phyloP scores from a whole-genome alignment of 2,797 vertebrate species.

The Hirundo rustica region DNA sequence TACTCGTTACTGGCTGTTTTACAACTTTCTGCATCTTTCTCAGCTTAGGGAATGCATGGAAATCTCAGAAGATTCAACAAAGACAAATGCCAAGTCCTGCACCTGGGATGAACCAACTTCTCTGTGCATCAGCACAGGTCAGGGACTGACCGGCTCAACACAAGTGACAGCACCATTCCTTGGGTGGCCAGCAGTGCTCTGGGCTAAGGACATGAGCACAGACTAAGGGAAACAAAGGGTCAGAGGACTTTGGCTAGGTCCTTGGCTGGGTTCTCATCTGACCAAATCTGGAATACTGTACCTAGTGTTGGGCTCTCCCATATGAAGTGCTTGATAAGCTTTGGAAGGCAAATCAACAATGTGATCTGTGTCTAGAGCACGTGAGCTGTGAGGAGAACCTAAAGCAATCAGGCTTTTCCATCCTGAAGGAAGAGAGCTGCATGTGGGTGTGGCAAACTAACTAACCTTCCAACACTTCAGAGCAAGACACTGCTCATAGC shows the following conservation, averaged over 20 bases:
- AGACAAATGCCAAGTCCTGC: neutral
- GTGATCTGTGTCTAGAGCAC: neutral
- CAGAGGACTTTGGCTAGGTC: neutral
- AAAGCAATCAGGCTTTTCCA: neutral
- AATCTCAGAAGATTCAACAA: neutral
- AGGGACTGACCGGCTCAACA: neutral
- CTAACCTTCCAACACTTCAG: neutral
- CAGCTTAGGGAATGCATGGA: neutral
- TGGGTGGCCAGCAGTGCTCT: neutral
- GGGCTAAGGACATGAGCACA: neutral
- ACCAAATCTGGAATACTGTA: neutral
- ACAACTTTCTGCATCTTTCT: neutral
- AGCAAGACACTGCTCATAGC: neutral
- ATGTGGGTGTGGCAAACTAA: neutral
- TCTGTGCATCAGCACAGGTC: neutral
- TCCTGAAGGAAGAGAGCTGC: neutral
- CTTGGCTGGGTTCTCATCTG: neutral
- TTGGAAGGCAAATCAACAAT: neutral
- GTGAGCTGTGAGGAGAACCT: neutral
- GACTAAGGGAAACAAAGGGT: neutral
- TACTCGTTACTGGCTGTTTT: neutral
- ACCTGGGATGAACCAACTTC: neutral
- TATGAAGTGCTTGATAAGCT: neutral
- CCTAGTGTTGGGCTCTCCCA: neutral
- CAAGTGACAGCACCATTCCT: neutral